These are phyloP conservation scores for Petrosia ficiformis DNA, from an alignment of 37 sponge, comb jelly and placozoan genomes.

Conservation along the genomic window DNA sequence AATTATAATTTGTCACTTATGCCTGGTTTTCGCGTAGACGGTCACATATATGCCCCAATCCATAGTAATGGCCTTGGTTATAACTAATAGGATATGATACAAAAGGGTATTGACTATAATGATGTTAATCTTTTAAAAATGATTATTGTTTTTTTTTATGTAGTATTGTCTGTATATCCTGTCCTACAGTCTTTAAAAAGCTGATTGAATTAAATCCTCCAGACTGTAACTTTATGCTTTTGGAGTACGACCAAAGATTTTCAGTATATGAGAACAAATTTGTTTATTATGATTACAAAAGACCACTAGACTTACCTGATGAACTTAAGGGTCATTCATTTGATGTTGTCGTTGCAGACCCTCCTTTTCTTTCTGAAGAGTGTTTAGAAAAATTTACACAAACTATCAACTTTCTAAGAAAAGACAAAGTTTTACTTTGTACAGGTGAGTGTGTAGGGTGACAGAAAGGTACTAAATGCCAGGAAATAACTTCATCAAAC, in stretches of 20 bases:
- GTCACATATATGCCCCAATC: too few species aligned
- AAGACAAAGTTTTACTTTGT: slow-evolving; percentile 59
- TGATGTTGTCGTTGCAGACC: slow-evolving; percentile 79
- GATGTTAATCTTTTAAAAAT: too few species aligned
- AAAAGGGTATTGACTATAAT: too few species aligned
- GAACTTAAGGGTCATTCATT: slow-evolving; percentile 13
- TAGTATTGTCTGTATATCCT: slow-evolving; percentile 76
- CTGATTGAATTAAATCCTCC: slow-evolving; percentile 36
- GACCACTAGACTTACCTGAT: slow-evolving; percentile 58
- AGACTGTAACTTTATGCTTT: slow-evolving; percentile 9
- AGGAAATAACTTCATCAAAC: too few species aligned
- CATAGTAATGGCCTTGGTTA: too few species aligned
- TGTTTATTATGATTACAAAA: slow-evolving; percentile 72
- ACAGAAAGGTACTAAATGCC: neutral
- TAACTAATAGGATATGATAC: too few species aligned
- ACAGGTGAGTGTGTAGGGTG: slow-evolving; percentile 47
- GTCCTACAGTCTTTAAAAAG: slow-evolving; percentile 66
- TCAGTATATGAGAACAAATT: slow-evolving; percentile 46
- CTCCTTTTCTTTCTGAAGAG: slow-evolving; percentile 78
- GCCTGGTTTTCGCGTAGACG: too few species aligned
- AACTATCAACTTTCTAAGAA: slow-evolving; percentile 57
- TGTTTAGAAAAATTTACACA: slow-evolving; percentile 55
- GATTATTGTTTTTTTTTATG: neutral
- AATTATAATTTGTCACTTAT: too few species aligned
- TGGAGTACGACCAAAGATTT: slow-evolving; percentile 75